Percentiles rank a stretch among this genome's conserved stretches.
These are phyloP conservation scores for Oscheius sp. DNA, from an alignment of 2,888 invertebrate genomes.

Conservation along the genomic window DNA sequence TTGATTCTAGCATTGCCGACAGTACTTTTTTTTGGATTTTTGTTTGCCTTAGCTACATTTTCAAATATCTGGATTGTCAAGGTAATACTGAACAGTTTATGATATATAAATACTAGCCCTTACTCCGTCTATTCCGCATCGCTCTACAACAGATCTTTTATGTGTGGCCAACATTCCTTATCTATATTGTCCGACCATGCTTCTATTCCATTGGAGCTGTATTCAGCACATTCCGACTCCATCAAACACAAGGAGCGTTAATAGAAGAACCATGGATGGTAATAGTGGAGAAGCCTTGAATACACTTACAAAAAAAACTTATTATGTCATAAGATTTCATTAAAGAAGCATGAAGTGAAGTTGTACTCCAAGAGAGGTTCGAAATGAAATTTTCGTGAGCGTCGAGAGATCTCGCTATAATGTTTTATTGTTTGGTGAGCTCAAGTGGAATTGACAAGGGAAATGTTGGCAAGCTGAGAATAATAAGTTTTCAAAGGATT, in stretches of 20 bases:
- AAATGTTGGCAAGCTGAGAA: too few species aligned
- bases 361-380: too few species aligned
- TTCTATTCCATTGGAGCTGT: slow-evolving; percentile 46
- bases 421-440: too few species aligned
- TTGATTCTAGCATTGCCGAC: slow-evolving; percentile 46
- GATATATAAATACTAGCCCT: slow-evolving; percentile 32
- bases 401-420: too few species aligned
- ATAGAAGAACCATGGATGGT: slow-evolving; percentile 40
- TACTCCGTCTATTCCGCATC: slow-evolving; percentile 36
- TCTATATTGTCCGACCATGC: slow-evolving; percentile 44
- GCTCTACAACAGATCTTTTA: slow-evolving; percentile 37
- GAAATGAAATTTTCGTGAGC: too few species aligned
- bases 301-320: background rate
- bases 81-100: slow-evolving; percentile 22
- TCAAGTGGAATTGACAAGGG: too few species aligned
- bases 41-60: slow-evolving; percentile 47
- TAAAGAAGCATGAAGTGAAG: too few species aligned
- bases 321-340: background rate
- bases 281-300: slow-evolving; percentile 9
- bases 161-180: slow-evolving; percentile 39
- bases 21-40: slow-evolving; percentile 43
- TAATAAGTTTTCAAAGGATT: too few species aligned
- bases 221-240: slow-evolving; percentile 43
- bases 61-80: slow-evolving; percentile 43
- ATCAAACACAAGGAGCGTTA: slow-evolving; percentile 37